phyloP scores from a whole-genome alignment of 2,797 vertebrate species.

The Hemibagrus guttatus region DNA sequence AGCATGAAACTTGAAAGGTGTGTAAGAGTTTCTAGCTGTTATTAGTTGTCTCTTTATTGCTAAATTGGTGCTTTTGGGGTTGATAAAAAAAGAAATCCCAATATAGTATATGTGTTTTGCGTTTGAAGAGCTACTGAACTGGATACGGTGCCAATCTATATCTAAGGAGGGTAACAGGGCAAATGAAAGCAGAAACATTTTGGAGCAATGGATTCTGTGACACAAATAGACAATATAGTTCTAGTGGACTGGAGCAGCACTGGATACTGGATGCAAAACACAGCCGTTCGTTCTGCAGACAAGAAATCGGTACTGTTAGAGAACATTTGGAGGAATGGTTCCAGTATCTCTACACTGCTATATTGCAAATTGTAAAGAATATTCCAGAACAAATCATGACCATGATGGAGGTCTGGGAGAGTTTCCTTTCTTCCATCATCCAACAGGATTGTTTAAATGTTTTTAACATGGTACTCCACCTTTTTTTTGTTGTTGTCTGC shows the following conservation, averaged over 20 bases:
- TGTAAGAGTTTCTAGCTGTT: slow-evolving; percentile 41
- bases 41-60: slow-evolving; percentile 37
- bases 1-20: slow-evolving; percentile 33
- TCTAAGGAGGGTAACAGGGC: not conserved
- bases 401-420: slow-evolving; percentile 47
- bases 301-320: slow-evolving; percentile 3
- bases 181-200: not conserved
- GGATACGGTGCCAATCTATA: slow-evolving; percentile 43
- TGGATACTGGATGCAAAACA: slow-evolving; percentile 18
- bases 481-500: slow-evolving; percentile 49
- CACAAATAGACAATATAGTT: slow-evolving; percentile 5
- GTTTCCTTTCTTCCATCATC: slow-evolving; percentile 48
- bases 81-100: slow-evolving; percentile 16
- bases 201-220: not conserved
- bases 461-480: slow-evolving; percentile 36
- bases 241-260: slow-evolving; percentile 10
- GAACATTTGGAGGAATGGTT: slow-evolving; percentile 37
- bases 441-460: slow-evolving; percentile 32
- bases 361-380: slow-evolving; percentile 73
- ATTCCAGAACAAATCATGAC: slow-evolving; percentile 57
- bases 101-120: slow-evolving; percentile 27
- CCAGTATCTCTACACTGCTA: slow-evolving; percentile 41
- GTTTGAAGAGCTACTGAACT: slow-evolving; percentile 38
- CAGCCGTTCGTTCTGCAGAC: slow-evolving; percentile 22
- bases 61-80: slow-evolving; percentile 46